These are phyloP conservation scores for Periparus ater DNA, from an alignment of 2,797 vertebrate genomes.

Conservation along the genomic window DNA sequence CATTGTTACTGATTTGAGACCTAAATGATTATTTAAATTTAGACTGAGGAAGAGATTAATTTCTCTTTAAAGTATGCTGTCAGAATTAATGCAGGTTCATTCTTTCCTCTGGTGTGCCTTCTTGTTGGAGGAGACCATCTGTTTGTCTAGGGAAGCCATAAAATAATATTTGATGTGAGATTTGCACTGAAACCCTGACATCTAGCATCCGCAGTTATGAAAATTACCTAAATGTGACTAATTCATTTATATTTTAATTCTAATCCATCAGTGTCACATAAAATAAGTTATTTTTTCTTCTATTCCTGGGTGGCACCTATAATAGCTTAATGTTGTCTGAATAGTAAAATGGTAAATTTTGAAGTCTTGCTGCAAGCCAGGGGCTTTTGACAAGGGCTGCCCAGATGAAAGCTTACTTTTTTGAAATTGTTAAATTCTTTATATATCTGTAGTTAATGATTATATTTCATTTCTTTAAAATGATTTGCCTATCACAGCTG, in stretches of 20 bases:
- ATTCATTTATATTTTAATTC: slow-evolving; percentile 74
- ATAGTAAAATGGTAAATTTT: slow-evolving; percentile 4
- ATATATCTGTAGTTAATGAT: slow-evolving; percentile 1
- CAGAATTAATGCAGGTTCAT: slow-evolving; percentile 23
- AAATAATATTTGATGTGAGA: slow-evolving; percentile 57
- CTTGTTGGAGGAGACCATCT: slow-evolving; percentile 60
- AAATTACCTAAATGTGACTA: slow-evolving; percentile 70
- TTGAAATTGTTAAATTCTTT: not conserved
- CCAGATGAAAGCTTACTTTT: not conserved
- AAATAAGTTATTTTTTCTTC: slow-evolving; percentile 65
- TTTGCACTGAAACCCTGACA: slow-evolving; percentile 52
- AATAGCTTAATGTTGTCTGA: slow-evolving; percentile 50
- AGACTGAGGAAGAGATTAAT: slow-evolving; percentile 27
- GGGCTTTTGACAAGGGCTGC: not conserved
- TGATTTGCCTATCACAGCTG: not conserved
- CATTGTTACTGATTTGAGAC: slow-evolving; percentile 13
- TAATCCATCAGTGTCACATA: slow-evolving; percentile 68
- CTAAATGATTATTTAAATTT: slow-evolving; percentile 58
- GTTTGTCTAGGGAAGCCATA: slow-evolving; percentile 57
- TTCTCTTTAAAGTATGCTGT: slow-evolving; percentile 18
- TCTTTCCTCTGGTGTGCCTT: not conserved
- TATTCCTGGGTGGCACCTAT: slow-evolving; percentile 27
- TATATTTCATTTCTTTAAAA: not conserved
- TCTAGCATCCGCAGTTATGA: slow-evolving; percentile 52
- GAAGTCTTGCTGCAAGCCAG: slow-evolving; percentile 13